These are phyloP conservation scores for Andrena chrysosceles DNA, from an alignment of 2,888 invertebrate species.

Conservation along the genomic window DNA sequence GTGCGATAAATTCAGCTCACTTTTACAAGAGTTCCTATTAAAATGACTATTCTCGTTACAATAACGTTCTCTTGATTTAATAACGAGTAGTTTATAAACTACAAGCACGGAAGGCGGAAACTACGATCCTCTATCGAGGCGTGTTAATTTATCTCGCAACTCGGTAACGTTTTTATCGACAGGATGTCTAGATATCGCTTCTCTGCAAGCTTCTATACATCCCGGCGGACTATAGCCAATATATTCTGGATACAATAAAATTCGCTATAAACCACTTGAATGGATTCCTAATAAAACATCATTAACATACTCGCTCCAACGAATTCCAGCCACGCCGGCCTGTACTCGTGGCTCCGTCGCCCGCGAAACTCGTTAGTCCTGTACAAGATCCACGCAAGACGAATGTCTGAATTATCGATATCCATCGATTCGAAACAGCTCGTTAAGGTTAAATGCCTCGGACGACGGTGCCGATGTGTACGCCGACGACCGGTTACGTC, in stretches of 20 bases:
- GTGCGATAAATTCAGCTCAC: background rate
- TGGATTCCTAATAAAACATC: constrained; percentile 5
- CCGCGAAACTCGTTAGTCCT: background rate
- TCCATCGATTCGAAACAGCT: no score
- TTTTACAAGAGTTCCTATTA: background rate
- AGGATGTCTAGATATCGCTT: constrained; percentile 14
- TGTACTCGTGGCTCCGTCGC: background rate
- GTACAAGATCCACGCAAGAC: background rate
- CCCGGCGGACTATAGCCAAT: background rate
- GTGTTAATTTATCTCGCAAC: constrained; percentile 27
- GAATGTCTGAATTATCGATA: background rate
- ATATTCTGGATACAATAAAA: background rate
- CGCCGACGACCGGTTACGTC: background rate
- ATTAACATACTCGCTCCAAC: background rate
- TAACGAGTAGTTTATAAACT: background rate
- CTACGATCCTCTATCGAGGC: background rate
- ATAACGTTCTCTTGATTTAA: background rate
- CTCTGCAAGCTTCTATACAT: background rate
- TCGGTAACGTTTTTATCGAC: constrained; percentile 13
- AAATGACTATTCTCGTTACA: no score
- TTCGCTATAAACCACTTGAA: background rate
- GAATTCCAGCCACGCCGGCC: background rate
- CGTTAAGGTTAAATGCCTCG: no score
- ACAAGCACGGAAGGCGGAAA: constrained; percentile 8
- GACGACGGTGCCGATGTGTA: no score